Evolutionary conservation across 2,113 vertebrate genomes (phyloP), one percentile per base, ranked within the genome.

Genomic region (Condylura cristata): DNA sequence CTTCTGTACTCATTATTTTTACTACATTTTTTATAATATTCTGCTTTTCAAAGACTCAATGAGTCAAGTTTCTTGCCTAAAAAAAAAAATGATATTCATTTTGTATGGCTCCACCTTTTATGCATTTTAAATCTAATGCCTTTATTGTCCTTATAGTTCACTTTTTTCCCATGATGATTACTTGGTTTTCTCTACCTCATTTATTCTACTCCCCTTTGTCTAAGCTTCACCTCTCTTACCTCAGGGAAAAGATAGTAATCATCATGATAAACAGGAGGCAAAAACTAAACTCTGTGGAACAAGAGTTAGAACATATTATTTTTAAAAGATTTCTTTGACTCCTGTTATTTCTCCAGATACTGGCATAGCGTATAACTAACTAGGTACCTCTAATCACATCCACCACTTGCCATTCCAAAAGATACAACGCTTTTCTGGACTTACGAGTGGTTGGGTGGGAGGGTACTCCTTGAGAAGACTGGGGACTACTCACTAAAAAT

Each of bases 1-100:
- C 86, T 91, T 95, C 91, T 96, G 80, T 87, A 82, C 68, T 96
- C 96, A 95, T 97, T 96, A 97, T 93, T 95, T 97, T 96, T 76
- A 96, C 71, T 82, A 34, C 37, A 66, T 86, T 96, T 89, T 80
- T 51, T 18, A 70, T 79, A 93, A 95, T 82, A 95, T 70, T 94
- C 70, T 94, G 84, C 58, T 96, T 96, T 84, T 91, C 89, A 85
- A 94, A 96, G 44, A 85, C 76, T 81, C 93, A 95, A 93, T 14
- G n/a, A 90, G 63, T 80, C 92, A 95, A 92, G 78, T 80, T 94
- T 92, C 92, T 91, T 91, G 34, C 70, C 90, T 91, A 63, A 96
- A 95, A 60, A 90, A 86, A 93, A 65, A 92, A 86, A 72, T 61
- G 24, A 78, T 87, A 90, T 78, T 94, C 81, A 86, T 76, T 95